phyloP scores from a whole-genome alignment of 2,888 invertebrate genomes.

The Oscheius sp. region DNA sequence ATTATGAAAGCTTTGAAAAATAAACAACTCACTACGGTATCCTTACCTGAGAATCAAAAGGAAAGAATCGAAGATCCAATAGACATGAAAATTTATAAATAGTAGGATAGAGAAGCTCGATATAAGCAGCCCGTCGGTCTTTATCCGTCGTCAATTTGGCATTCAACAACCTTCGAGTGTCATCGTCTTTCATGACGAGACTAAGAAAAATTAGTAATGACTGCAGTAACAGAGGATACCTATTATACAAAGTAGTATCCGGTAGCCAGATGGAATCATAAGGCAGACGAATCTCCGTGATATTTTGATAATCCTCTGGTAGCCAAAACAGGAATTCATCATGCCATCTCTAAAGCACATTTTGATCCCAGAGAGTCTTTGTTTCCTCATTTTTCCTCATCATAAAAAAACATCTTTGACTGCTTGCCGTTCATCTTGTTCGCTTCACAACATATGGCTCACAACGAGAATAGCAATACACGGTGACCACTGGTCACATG shows the following conservation, averaged over 20 bases:
- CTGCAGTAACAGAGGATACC: slow-evolving; percentile 24
- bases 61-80: slow-evolving; percentile 62
- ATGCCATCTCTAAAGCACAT: slow-evolving; percentile 62
- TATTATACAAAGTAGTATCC: slow-evolving; percentile 68
- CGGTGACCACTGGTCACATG: slow-evolving; percentile 10
- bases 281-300: slow-evolving; percentile 65
- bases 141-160: slow-evolving; percentile 66
- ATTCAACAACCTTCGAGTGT: slow-evolving; percentile 65
- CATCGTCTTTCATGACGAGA: slow-evolving; percentile 68
- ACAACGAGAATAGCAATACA: neutral
- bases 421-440: too few relatives aligned
- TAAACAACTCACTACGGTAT: neutral
- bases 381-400: too few relatives aligned
- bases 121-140: slow-evolving; percentile 44
- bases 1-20: neutral
- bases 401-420: too few relatives aligned
- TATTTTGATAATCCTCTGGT: slow-evolving; percentile 63
- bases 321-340: slow-evolving; percentile 69
- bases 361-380: neutral
- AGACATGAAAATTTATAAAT: slow-evolving; percentile 69
- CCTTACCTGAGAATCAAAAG: slow-evolving; percentile 65
- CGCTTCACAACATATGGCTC: neutral
- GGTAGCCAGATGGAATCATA: slow-evolving; percentile 68
- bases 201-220: slow-evolving; percentile 30
- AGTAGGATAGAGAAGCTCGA: slow-evolving; percentile 67